These are phyloP conservation scores for Osmerus mordax DNA, from an alignment of 2,113 vertebrate species.

Conservation along the genomic window DNA sequence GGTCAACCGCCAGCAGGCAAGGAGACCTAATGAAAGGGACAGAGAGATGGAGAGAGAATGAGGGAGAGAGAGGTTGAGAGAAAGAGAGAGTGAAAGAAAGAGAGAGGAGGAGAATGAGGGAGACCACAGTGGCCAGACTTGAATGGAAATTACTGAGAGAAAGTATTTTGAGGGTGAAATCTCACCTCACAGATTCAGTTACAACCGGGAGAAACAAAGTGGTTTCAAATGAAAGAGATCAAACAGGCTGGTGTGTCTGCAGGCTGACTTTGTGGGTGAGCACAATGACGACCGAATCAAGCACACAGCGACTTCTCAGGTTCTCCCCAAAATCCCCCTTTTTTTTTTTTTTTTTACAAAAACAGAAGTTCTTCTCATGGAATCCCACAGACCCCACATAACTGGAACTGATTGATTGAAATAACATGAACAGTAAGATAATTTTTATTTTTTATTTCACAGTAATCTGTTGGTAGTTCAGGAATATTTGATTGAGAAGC, in stretches of 20 bases:
- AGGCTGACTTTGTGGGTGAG: conserved; percentile 12
- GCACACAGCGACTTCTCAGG: conserved; percentile 49
- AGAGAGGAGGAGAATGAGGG: conserved; percentile 21
- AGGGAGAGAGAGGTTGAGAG: conserved; percentile 2
- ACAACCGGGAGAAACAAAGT: conserved; percentile 46
- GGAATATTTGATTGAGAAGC: too few relatives aligned
- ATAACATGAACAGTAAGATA: too few relatives aligned
- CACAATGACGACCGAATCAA: conserved; percentile 33
- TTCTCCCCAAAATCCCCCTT: conserved; percentile 55
- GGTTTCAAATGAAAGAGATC: conserved; percentile 32
- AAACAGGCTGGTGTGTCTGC: conserved; percentile 41
- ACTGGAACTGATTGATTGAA: too few relatives aligned
- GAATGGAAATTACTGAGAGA: conserved; percentile 24
- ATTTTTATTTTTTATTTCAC: too few relatives aligned
- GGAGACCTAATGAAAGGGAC: not conserved
- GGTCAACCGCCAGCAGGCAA: conserved; percentile 28
- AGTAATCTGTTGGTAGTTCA: too few relatives aligned
- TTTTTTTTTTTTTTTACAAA: conserved; percentile 28
- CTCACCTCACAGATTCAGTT: conserved; percentile 48
- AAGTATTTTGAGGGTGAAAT: conserved; percentile 13
- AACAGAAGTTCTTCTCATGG: conserved; percentile 14
- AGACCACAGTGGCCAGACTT: conserved; percentile 16
- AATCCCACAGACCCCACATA: not conserved
- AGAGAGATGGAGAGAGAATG: conserved; percentile 9
- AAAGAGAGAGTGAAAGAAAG: conserved; percentile 4